Evolutionary conservation across 2,888 invertebrate species (phyloP), one percentile per base, ranked within the genome.

Genomic region (Nowickia ferox): DNA sequence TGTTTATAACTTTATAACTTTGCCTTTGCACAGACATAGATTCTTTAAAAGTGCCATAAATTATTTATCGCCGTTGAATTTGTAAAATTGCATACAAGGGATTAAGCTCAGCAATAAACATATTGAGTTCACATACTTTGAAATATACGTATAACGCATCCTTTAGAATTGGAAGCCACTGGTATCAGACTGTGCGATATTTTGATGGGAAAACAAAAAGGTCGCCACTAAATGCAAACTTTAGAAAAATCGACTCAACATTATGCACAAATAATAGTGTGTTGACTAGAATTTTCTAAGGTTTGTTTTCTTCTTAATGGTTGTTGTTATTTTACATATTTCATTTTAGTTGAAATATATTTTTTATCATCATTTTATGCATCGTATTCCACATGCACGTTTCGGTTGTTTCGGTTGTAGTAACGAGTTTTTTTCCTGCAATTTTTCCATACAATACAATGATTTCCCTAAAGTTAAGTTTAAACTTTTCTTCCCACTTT

Each of bases 81-180:
- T 30, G 48, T 19, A 55, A 61, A 65, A 38, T 53, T 5, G n/a
- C n/a, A 51, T 71, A 61, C 51, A 80, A 71, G 71, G 51, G 63
- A 65, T 79, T 71, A 76, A 76, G 80, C 63, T 76, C 75, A 57
- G 53, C 71, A 5, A 22, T 51, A 71, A 84, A 80, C 84, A 80
- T 59, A 71, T 84, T 69, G 78, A 72, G 61, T 61, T 68, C 11
- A 53, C 11, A 46, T 48, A 13, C 17, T 61, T 9, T 51, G 22
- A 42, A 46, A 68, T 13, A 53, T 10, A 22, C 19, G 0, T 30
- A 30, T 0, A 30, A 30, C 13, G 4, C 40, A 22, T 15, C 1
- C 15, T 22, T 22, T 38, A 17, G 6, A 22, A 44, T 42, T 5
- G 9, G 40, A 71, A 44, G 30, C 30, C 17, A 9, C 13, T 46